Conservation (phyloP, 37 sponge, comb jelly and placozoan genomes). For the Theonella swinhoei region DNA sequence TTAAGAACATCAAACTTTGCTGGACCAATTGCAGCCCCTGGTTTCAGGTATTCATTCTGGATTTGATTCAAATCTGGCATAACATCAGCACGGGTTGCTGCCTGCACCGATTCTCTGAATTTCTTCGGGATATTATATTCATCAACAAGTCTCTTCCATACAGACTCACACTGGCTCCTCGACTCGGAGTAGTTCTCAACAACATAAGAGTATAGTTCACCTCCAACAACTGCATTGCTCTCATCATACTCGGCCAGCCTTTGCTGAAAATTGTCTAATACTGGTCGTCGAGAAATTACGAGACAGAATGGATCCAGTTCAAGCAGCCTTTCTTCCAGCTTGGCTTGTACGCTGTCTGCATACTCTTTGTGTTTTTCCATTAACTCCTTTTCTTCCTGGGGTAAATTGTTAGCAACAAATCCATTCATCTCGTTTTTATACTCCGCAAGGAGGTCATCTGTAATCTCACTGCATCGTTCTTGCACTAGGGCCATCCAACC, state of each 20-base stretch:
- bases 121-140: too few relatives aligned
- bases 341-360: not conserved
- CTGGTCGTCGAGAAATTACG: not conserved
- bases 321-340: not conserved
- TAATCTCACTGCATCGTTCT: not conserved
- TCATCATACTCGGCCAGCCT: not conserved
- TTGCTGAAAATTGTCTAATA: not conserved
- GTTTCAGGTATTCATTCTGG: not conserved
- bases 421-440: not conserved
- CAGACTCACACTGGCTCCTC: not conserved
- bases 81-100: not conserved
- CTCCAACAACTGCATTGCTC: not conserved
- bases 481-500: not conserved
- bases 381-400: not conserved
- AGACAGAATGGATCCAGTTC: not conserved
- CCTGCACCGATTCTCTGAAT: not conserved
- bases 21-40: not conserved
- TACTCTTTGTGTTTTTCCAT: not conserved
- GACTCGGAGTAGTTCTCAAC: not conserved
- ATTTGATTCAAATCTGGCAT: not conserved
- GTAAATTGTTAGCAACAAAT: not conserved
- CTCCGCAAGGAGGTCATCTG: not conserved
- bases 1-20: conserved; percentile 42
- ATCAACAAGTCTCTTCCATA: not conserved
- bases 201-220: not conserved